Evolutionary conservation across 2,113 vertebrate genomes (phyloP).

Genomic region (Barnardius zonarius): DNA sequence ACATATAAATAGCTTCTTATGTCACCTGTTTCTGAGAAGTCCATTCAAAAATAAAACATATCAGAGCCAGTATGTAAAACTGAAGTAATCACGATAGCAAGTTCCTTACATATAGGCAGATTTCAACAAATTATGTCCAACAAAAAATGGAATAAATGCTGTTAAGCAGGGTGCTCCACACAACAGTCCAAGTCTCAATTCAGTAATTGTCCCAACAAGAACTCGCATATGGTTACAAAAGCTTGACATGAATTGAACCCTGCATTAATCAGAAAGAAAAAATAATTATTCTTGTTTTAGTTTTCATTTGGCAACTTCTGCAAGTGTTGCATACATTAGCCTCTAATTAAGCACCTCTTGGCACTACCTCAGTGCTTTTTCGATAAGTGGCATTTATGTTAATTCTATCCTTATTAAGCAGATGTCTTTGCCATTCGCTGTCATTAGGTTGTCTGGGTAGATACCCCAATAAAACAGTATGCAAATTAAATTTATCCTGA

Average conservation of each 20-base stretch:
- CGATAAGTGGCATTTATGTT: slow-evolving; percentile 8
- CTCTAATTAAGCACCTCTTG: slow-evolving; percentile 30
- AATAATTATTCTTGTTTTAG: background rate
- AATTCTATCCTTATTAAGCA: slow-evolving; percentile 27
- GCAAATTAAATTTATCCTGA: background rate
- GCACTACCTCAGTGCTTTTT: background rate
- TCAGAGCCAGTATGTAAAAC: background rate
- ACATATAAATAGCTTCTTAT: slow-evolving; percentile 43
- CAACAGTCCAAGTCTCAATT: background rate
- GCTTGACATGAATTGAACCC: background rate
- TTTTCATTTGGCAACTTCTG: slow-evolving; percentile 23
- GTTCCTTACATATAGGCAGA: background rate
- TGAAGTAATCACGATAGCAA: background rate
- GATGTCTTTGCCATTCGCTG: background rate
- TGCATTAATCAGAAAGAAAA: background rate
- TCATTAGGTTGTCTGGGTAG: slow-evolving; percentile 8
- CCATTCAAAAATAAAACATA: slow-evolving; percentile 8
- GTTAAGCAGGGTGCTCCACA: background rate
- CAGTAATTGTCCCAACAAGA: background rate
- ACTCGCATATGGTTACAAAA: background rate
- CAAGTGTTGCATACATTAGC: background rate
- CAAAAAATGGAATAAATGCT: background rate
- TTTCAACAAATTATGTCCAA: background rate
- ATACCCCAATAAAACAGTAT: background rate
- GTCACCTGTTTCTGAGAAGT: slow-evolving; percentile 19